Base-by-base conservation (phyloP, 1,140 invertebrate species). In the Drosophila elegans region DNA sequence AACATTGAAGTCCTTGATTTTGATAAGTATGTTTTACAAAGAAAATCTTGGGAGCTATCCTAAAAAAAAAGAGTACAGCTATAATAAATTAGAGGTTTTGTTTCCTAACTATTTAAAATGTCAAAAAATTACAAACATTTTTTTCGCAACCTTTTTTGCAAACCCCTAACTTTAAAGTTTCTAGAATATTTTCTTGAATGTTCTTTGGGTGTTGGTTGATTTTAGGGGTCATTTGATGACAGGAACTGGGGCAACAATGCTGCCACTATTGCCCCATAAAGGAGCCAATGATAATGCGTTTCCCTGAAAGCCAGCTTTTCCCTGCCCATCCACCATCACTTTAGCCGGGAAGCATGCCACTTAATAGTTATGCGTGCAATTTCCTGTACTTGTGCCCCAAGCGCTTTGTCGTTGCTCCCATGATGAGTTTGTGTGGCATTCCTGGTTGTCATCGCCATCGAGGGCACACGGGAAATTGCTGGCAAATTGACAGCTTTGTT, bases 351-450 rank as follows among this genome's bases (percentile, higher is more conserved):
- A 74, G 74, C 72, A 80, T 73, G 77, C 84, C 54, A 84, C 84
- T 89, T 89, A 89, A 90, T 89, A 90, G 84, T 90, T 89, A 89
- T 89, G 85, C 77, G 68, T 84, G 84, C 77, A 89, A 89, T 89
- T 89, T 89, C 84, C 83, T 83, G 79, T 83, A 76, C 60, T 69
- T 48, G 46, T 55, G 84, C 85, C 74, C 54, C 51, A 74, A 64
- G 85, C 77, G 72, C 73, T 84, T 89, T 84, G 75, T 66, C 74
- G 56, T 74, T 54, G 53, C 36, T 48, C 10, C 16, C 46, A 13
- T 16, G 29, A 34, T 52, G 44, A 69, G 62, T 54, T 36, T 60
- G 72, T 76, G 72, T 38, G 53, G 29, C 64, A 68, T 68, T 68
- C 60, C 36, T 52, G 38, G 64, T 52, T 68, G 60, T 68, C 64